phyloP scores from a whole-genome alignment of 1,140 invertebrate genomes.

The Wiebesia pumilae region DNA sequence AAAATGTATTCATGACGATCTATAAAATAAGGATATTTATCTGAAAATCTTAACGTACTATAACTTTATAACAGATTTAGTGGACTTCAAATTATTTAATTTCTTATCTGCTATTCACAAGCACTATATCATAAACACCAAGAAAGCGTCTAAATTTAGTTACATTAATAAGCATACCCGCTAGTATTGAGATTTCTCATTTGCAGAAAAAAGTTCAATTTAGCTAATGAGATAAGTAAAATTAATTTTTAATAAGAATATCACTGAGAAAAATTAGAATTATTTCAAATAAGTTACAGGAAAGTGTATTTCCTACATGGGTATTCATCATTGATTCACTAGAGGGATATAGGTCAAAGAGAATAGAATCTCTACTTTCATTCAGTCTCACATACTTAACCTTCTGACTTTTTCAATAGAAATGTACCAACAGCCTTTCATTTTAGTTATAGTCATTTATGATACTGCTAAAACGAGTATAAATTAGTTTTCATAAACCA shows the following conservation, averaged over 20 bases:
- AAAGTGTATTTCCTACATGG: conserved; percentile 6
- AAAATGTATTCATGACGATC: no score
- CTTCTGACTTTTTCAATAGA: conserved; percentile 35
- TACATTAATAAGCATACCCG: not conserved
- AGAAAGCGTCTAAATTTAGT: not conserved
- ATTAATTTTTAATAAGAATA: conserved; percentile 11
- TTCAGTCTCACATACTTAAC: conserved; percentile 19
- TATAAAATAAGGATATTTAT: not conserved
- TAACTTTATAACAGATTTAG: not conserved
- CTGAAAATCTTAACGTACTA: not conserved
- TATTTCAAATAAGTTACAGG: not conserved
- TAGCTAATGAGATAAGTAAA: not conserved
- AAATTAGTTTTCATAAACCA: not conserved
- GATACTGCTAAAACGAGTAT: conserved; percentile 11
- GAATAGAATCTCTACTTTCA: conserved; percentile 38
- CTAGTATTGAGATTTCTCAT: not conserved
- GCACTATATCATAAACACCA: no score
- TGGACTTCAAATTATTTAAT: not conserved
- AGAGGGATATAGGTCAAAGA: conserved; percentile 36
- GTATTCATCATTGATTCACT: not conserved
- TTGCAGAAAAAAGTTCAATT: not conserved
- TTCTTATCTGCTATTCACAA: not conserved
- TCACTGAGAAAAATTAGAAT: not conserved
- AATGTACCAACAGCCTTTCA: conserved; percentile 24
- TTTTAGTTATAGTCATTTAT: conserved; percentile 1